phyloP scores from a whole-genome alignment of 2,888 invertebrate genomes.

The Euphydryas editha region DNA sequence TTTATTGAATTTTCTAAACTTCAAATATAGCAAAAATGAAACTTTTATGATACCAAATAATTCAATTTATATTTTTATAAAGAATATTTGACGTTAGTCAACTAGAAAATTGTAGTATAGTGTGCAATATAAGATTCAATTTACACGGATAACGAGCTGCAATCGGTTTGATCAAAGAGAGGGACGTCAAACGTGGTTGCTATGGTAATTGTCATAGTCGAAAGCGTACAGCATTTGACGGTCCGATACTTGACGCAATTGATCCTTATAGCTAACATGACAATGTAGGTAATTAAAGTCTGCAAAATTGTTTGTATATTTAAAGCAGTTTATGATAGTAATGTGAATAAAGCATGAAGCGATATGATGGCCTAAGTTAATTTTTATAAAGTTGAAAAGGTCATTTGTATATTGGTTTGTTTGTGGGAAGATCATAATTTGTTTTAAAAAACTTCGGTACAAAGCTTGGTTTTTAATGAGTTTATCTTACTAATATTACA shows the following conservation, averaged over 20 bases:
- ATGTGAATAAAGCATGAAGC: no score
- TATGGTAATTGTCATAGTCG: slow-evolving; percentile 32
- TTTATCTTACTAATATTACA: no score
- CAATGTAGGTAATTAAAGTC: not conserved
- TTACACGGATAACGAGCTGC: slow-evolving; percentile 36
- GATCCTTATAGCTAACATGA: not conserved
- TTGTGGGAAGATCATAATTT: no score
- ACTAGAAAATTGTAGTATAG: slow-evolving; percentile 24
- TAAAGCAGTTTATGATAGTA: not conserved
- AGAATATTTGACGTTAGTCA: slow-evolving; percentile 21
- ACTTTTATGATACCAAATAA: not conserved
- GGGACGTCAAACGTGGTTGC: slow-evolving; percentile 28
- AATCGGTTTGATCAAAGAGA: slow-evolving; percentile 39
- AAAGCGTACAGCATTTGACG: slow-evolving; percentile 18
- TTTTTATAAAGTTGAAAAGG: no score
- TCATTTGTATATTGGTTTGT: no score
- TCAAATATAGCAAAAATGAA: not conserved
- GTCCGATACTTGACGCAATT: slow-evolving; percentile 10
- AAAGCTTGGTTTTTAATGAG: no score
- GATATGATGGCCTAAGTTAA: no score
- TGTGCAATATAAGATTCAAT: slow-evolving; percentile 37
- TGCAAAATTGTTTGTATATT: no score
- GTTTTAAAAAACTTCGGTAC: no score
- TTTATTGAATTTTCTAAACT: not conserved
- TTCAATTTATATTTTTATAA: slow-evolving; percentile 1